Evolutionary conservation across 2,113 vertebrate genomes (phyloP).

Genomic region (Passer montanus): DNA sequence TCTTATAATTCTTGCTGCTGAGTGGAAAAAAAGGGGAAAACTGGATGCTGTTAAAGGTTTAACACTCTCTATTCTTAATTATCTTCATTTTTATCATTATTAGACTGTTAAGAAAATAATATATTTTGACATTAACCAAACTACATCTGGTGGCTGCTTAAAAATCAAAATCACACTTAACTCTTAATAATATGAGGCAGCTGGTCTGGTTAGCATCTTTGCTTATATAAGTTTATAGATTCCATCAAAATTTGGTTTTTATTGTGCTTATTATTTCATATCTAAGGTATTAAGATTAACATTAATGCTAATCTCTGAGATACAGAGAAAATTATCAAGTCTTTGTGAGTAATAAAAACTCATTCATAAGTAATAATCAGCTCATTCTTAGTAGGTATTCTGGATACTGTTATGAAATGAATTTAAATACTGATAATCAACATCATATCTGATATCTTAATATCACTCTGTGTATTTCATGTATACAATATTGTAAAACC

Average conservation of each 20-base stretch:
- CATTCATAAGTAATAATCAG: neutral
- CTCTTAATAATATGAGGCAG: neutral
- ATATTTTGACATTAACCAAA: neutral
- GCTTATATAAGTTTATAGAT: neutral
- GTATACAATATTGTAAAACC: neutral
- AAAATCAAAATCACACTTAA: neutral
- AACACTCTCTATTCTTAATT: neutral
- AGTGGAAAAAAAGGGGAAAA: neutral
- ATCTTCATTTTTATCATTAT: neutral
- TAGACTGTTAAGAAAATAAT: neutral
- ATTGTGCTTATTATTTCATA: neutral
- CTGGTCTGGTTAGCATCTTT: neutral
- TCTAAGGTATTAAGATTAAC: neutral
- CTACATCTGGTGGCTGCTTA: neutral
- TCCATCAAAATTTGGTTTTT: neutral
- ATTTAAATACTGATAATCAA: neutral
- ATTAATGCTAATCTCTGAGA: neutral
- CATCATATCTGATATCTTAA: neutral
- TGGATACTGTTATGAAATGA: neutral
- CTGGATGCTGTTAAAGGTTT: neutral
- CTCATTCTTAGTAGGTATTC: rapidly evolving
- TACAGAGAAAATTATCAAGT: neutral
- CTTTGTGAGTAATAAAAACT: neutral
- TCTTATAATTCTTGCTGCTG: neutral
- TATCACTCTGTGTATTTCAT: neutral